Conservation (phyloP, 2,797 vertebrate genomes). For the Chelonia mydas region DNA sequence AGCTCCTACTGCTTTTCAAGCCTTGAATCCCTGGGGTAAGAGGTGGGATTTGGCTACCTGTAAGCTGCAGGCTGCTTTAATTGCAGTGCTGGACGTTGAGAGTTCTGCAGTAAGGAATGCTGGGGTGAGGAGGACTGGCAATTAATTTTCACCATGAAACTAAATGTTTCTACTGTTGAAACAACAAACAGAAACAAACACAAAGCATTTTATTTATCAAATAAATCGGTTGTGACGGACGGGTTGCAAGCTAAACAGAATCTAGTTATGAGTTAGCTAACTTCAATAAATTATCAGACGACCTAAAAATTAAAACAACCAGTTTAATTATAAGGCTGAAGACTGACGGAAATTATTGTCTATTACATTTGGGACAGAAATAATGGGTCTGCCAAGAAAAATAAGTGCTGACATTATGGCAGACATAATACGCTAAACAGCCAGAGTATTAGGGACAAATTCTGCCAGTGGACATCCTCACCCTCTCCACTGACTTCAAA, state of each 20-base stretch:
- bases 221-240: background rate
- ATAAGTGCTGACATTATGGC: background rate
- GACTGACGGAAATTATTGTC: background rate
- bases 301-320: background rate
- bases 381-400: background rate
- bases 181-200: background rate
- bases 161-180: background rate
- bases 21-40: background rate
- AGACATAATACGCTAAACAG: background rate
- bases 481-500: background rate
- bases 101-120: background rate
- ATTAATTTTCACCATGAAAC: background rate
- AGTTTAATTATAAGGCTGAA: background rate
- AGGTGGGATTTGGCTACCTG: background rate
- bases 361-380: background rate
- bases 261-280: conserved; percentile 10
- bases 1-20: background rate
- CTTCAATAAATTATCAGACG: background rate
- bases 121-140: background rate
- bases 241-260: background rate
- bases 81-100: background rate
- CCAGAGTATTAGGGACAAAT: background rate
- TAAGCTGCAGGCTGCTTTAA: background rate
- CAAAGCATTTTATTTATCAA: background rate
- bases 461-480: background rate